Base-by-base conservation (phyloP, 2,797 vertebrate species). In the Myiotriccus ornatus region DNA sequence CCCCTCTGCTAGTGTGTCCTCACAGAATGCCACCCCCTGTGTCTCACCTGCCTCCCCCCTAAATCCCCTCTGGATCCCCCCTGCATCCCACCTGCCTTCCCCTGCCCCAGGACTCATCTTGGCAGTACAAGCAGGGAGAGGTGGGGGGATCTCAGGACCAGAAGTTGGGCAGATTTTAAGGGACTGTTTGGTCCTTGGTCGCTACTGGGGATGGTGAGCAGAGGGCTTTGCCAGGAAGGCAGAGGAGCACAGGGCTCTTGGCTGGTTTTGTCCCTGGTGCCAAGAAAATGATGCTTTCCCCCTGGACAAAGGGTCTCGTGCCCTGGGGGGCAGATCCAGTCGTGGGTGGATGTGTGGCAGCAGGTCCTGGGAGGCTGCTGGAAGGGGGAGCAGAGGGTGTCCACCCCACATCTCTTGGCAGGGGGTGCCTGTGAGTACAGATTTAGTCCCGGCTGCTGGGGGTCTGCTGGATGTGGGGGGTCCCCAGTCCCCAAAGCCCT, bases 191-290 rank as follows among this genome's bases (percentile, higher is more conserved):
- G 7, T 57, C 49, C 49, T 53, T 4, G 10, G 5, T 78, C 3
- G 0, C 50, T 0, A 1, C 6, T 43, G 35, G 30, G 37, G 44
- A 12, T 7, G 21, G 24, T 1, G 32, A 47, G 32, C 0, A 0
- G 12, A 10, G 32, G 34, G 9, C 22, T 90, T 47, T 90, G 10
- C 44, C 46, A 28, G 67, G 41, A 63, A 49, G 69, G 57, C 0
- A 3, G 32, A 60, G 39, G 34, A 12, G 15, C 0, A 0, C 57
- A 32, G 43, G 35, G 21, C 3, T 79, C 44, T 43, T 22, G 30
- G 5, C 3, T 63, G 34, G 2, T 49, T 90, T 84, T 37, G 53
- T 64, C 52, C 18, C 43, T 46, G 44, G 7, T 65, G 35, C 59
- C 39, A 49, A 47, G 60, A 30, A 84, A 79, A 49, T 14, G 7